These are phyloP conservation scores for Cacoxenus indagator DNA, from an alignment of 2,888 invertebrate species.

Conservation along the genomic window DNA sequence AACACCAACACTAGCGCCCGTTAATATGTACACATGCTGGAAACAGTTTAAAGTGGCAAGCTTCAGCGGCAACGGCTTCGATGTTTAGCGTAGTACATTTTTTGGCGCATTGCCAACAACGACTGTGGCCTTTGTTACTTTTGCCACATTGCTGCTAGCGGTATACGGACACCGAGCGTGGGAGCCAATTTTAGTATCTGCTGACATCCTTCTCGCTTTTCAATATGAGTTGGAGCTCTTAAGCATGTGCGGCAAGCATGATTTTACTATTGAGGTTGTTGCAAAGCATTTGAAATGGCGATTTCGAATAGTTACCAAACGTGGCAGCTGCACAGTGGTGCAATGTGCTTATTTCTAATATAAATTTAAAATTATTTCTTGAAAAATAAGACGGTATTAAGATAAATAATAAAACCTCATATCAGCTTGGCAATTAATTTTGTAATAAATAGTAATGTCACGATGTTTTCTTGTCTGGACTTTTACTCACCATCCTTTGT, in stretches of 20 bases:
- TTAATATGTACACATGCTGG: slow-evolving; percentile 29
- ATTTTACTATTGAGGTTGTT: slow-evolving; percentile 28
- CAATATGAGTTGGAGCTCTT: background rate
- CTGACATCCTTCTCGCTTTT: background rate
- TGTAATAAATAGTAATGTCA: too few species aligned
- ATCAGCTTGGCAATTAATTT: too few species aligned
- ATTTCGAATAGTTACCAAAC: slow-evolving; percentile 30
- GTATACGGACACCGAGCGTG: too few species aligned
- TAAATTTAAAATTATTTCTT: background rate
- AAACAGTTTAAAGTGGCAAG: slow-evolving; percentile 28
- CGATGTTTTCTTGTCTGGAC: too few species aligned
- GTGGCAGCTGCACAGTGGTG: slow-evolving; percentile 28
- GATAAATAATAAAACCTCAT: too few species aligned
- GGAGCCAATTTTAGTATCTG: too few species aligned
- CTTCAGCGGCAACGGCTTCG: background rate
- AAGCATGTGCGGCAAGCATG: background rate
- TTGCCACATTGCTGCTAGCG: too few species aligned
- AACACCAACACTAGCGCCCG: slow-evolving; percentile 23
- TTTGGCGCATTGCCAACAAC: background rate
- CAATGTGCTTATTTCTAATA: background rate
- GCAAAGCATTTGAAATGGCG: slow-evolving; percentile 30
- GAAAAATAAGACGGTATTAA: too few species aligned
- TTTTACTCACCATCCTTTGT: too few species aligned
- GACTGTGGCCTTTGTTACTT: slow-evolving; percentile 9
- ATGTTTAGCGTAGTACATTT: background rate